A percentile compares a stretch with the other conserved stretches of the same genome.
phyloP scores from a whole-genome alignment of 2,113 vertebrate species.

The Calyptomena viridis region DNA sequence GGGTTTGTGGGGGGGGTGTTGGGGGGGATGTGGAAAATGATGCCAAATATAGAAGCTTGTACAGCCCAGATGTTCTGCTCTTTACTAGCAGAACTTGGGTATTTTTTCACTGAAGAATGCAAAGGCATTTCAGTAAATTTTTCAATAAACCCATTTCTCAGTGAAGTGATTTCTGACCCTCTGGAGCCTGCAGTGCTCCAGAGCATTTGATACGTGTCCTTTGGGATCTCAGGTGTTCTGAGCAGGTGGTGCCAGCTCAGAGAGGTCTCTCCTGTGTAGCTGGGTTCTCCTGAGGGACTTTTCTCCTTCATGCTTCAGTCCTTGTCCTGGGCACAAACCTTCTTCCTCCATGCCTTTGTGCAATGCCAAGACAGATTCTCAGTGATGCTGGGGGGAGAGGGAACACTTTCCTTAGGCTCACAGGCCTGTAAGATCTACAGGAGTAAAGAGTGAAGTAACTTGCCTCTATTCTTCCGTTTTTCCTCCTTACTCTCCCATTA shows the following conservation, averaged over 20 bases:
- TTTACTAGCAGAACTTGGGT: neutral
- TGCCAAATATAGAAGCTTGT: neutral
- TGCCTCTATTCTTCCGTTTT: neutral
- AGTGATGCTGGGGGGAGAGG: neutral
- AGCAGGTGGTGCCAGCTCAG: neutral
- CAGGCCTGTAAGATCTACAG: neutral
- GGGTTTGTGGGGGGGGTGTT: neutral
- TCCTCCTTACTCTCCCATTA: neutral
- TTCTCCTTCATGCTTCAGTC: neutral
- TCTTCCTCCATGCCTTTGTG: neutral
- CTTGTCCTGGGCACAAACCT: neutral
- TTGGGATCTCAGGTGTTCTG: neutral
- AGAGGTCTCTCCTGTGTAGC: neutral
- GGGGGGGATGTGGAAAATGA: neutral
- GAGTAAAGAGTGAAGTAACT: neutral
- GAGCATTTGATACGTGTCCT: neutral
- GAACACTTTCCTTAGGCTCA: neutral
- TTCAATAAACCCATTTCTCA: neutral
- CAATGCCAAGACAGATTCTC: neutral
- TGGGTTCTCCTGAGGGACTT: neutral
- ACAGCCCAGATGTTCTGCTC: neutral
- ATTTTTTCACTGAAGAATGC: neutral
- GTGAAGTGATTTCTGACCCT: neutral
- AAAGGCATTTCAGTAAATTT: neutral
- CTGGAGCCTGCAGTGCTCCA: neutral